Conservation (phyloP, 2,888 invertebrate species). For the Antheraea assamensis region DNA sequence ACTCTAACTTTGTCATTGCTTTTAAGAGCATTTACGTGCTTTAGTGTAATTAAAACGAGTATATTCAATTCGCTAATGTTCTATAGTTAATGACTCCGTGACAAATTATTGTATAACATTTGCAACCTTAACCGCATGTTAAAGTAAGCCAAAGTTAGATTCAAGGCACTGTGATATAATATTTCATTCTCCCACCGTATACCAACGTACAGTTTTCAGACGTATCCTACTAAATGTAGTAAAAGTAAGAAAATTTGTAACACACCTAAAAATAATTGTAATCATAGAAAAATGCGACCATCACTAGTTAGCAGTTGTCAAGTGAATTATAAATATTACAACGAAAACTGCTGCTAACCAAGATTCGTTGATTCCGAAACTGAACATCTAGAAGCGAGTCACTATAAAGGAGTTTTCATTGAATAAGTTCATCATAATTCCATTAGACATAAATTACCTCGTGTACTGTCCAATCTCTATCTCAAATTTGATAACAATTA, state of each 20-base stretch:
- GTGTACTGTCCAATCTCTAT: too few relatives aligned
- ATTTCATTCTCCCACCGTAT: not conserved
- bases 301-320: not conserved
- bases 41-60: slow-evolving; percentile 5
- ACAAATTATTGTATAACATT: slow-evolving; percentile 12
- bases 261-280: not conserved
- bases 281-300: not conserved
- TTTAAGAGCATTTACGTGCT: slow-evolving; percentile 3
- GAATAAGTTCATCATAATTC: not conserved
- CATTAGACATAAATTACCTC: not conserved
- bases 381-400: not conserved
- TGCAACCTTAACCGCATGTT: slow-evolving; percentile 7
- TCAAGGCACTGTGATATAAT: slow-evolving; percentile 1
- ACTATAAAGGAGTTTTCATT: not conserved
- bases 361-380: not conserved
- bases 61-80: not conserved
- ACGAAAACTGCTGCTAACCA: not conserved
- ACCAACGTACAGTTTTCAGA: not conserved
- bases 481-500: too few relatives aligned
- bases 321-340: not conserved
- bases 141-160: slow-evolving; percentile 2
- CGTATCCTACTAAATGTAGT: not conserved
- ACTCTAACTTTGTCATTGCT: not conserved
- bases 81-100: not conserved
- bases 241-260: not conserved